Base-by-base conservation (phyloP, 2,888 invertebrate genomes). In the Drosophila mayaguana region DNA sequence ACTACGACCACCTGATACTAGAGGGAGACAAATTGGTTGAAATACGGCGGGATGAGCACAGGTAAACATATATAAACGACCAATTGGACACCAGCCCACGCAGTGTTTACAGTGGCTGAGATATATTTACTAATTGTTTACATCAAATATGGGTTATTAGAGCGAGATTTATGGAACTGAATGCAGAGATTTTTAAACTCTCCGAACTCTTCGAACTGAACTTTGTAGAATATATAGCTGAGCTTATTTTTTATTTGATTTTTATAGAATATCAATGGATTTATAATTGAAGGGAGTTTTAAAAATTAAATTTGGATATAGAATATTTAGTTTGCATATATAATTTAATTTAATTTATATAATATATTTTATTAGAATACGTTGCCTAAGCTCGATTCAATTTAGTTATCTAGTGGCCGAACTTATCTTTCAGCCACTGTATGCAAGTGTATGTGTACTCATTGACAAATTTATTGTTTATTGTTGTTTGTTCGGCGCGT, bases 1-100 rank as follows among this genome's bases (percentile, higher is more conserved):
- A 92, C 73, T 92, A 93, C 54, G 93, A 92, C 83, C 91, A 92
- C 59, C 75, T 92, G 25, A 92, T 92, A 70, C 69, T 83, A 2
- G 92, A 92, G 66, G 93, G 93, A 16, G 93, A 93, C 69, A 92
- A 91, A 43, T 70, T 92, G 63, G 88, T 91, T 45, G 91, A 91
- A 67, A 87, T 93, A 80, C 78, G 92, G n/a, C 81, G 90, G 32
- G 82, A 85, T 22, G 93, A 93, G 70, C 87, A 81, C 50, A 91
- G 88, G 93, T 92, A 69, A 62, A 66, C 48, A 25, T 51, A 25
- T 28, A 14, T 38, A 20, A 16, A 22, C 7, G 16, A 16, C 2
- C 25, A 2, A 38, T 25, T 32, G 16, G 43, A 82, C 64, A 18
- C 62, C 70, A 43, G 2, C 51, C 54, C 54, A 56, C 28, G 0